Evolutionary conservation across 1,140 invertebrate species (phyloP).

Genomic region (Halyomorpha halys): DNA sequence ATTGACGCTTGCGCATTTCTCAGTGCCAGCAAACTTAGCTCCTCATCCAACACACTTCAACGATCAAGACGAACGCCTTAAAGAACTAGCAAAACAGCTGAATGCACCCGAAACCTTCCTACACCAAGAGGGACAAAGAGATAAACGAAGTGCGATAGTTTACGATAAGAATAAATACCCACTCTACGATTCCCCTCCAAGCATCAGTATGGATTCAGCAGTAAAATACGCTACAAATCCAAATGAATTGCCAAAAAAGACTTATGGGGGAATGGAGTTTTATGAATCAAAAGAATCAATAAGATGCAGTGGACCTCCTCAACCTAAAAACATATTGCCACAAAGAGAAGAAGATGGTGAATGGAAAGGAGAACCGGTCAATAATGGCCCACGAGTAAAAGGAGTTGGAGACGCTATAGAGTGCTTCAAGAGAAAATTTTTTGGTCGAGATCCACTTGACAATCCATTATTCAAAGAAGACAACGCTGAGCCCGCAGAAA

Average conservation of each 20-base stretch:
- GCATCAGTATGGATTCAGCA: constrained; percentile 43
- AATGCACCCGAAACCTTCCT: constrained; percentile 13
- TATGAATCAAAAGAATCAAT: constrained; percentile 44
- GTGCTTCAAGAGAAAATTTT: constrained; percentile 61
- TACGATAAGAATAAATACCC: constrained; percentile 41
- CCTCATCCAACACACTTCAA: constrained; percentile 17
- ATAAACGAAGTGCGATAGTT: constrained; percentile 25
- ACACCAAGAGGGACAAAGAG: background rate
- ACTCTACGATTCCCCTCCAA: constrained; percentile 27
- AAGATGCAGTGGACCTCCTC: constrained; percentile 38
- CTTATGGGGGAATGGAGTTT: constrained; percentile 45
- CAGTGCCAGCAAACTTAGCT: constrained; percentile 20
- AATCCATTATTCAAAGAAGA: constrained; percentile 60
- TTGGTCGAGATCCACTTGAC: constrained; percentile 59
- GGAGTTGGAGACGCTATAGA: constrained; percentile 60
- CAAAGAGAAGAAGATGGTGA: constrained; percentile 34
- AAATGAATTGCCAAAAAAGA: constrained; percentile 38
- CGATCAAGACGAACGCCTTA: constrained; percentile 25
- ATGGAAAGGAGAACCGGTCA: constrained; percentile 21
- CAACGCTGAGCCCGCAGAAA: constrained; percentile 22
- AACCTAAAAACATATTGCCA: constrained; percentile 36
- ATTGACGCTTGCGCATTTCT: constrained; percentile 31
- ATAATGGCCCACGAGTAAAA: constrained; percentile 36
- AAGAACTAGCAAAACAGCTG: constrained; percentile 28
- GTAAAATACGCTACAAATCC: constrained; percentile 48